Percentiles rank a stretch among this genome's conserved stretches.
These are phyloP conservation scores for Gavialis gangeticus DNA, from an alignment of 2,113 vertebrate species.

Conservation along the genomic window DNA sequence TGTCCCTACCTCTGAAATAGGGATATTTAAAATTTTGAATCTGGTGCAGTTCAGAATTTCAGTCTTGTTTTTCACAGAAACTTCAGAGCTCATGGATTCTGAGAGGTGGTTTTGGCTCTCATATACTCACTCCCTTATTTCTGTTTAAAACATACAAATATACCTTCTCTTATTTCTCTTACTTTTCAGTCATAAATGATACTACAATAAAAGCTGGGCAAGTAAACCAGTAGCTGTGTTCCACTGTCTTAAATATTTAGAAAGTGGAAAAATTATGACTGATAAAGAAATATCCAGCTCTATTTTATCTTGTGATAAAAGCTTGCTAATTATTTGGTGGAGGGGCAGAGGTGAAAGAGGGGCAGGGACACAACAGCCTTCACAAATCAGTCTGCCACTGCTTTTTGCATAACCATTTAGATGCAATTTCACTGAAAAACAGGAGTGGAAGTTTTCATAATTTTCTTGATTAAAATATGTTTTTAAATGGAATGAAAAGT, in stretches of 20 bases:
- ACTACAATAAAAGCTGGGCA: not conserved
- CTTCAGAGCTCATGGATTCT: not conserved
- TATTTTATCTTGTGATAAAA: not conserved
- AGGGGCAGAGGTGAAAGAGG: too few species aligned
- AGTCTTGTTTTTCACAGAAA: not conserved
- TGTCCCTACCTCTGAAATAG: not conserved
- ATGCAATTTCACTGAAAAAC: not conserved
- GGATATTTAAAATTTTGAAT: not conserved
- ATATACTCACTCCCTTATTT: not conserved
- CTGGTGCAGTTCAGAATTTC: not conserved
- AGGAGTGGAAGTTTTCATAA: constrained; percentile 28
- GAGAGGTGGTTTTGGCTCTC: too few species aligned
- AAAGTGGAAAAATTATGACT: not conserved
- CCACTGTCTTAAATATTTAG: not conserved
- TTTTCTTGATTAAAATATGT: not conserved
- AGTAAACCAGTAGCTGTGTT: not conserved
- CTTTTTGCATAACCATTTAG: not conserved
- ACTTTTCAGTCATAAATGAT: not conserved
- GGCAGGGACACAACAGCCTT: too few species aligned
- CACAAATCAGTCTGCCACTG: not conserved
- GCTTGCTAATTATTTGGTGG: not conserved
- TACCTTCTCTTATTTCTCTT: not conserved
- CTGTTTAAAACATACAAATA: not conserved
- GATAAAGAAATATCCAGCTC: not conserved
- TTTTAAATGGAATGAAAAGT: not conserved